phyloP scores from a whole-genome alignment of 2,797 vertebrate genomes.

The Setipinna tenuifilis region DNA sequence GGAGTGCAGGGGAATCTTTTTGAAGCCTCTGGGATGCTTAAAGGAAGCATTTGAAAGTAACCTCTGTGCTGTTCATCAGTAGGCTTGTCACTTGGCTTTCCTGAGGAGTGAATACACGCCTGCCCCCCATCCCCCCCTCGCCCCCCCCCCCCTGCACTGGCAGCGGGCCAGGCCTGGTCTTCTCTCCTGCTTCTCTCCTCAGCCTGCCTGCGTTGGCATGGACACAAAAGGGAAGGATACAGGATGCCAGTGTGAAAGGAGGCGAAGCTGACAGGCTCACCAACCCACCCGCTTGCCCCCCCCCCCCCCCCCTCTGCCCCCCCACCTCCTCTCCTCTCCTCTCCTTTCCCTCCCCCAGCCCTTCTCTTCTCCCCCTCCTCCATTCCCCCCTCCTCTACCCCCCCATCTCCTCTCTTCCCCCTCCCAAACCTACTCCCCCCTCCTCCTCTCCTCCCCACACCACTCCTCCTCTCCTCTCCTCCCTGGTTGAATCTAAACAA shows the following conservation, averaged over 20 bases:
- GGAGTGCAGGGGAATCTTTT: background rate
- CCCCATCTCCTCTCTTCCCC: no score
- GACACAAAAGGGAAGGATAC: constrained; percentile 39
- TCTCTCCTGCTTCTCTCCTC: background rate
- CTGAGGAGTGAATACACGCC: background rate
- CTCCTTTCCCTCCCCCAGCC: constrained; percentile 15
- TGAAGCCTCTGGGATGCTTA: constrained; percentile 19
- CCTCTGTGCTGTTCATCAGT: constrained; percentile 32
- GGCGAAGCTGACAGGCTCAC: constrained; percentile 37
- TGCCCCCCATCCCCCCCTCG: background rate
- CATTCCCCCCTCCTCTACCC: no score
- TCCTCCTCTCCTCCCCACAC: constrained; percentile 17
- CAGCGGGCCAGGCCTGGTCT: constrained; percentile 24
- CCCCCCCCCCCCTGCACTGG: constrained; percentile 14
- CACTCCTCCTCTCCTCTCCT: background rate
- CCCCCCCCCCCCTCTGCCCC: no score
- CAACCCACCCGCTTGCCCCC: constrained; percentile 50
- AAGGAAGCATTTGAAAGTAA: constrained; percentile 45
- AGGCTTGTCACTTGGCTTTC: constrained; percentile 36
- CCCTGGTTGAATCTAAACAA: background rate
- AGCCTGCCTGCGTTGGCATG: constrained; percentile 34
- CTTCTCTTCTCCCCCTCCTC: background rate
- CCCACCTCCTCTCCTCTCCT: no score
- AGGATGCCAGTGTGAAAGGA: constrained; percentile 12
- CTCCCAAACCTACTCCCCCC: background rate